Evolutionary conservation across 2,113 vertebrate genomes (phyloP).

Genomic region (Pomatorhinus ruficollis): DNA sequence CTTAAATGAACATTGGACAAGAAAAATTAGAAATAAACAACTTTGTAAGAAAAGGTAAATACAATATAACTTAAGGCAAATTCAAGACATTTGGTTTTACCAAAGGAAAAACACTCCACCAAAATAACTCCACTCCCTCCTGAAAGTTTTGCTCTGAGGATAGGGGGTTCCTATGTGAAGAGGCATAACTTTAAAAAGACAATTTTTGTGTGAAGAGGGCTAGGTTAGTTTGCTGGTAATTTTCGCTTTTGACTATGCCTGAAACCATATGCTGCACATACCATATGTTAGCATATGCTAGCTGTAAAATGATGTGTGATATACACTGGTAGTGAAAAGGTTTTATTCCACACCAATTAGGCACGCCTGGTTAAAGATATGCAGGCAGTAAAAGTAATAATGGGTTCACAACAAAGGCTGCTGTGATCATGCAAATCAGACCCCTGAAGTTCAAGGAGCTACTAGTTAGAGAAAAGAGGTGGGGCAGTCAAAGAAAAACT

Average conservation of each 20-base stretch:
- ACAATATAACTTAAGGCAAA: neutral
- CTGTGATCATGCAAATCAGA: neutral
- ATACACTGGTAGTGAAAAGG: neutral
- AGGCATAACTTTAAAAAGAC: neutral
- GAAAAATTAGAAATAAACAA: neutral
- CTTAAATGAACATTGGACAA: neutral
- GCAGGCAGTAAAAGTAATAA: neutral
- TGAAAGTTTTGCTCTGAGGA: neutral
- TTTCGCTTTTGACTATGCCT: neutral
- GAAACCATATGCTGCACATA: neutral
- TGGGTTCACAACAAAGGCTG: neutral
- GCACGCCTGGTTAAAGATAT: neutral
- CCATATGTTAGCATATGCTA: neutral
- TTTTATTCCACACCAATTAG: neutral
- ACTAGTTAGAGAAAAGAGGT: neutral
- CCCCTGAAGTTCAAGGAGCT: neutral
- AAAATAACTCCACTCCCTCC: neutral
- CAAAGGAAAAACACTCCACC: neutral
- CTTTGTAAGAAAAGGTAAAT: neutral
- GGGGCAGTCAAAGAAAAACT: neutral
- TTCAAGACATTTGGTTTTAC: fast-evolving
- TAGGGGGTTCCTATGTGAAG: neutral
- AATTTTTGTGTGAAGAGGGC: neutral
- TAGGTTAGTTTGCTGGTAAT: neutral
- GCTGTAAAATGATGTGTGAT: neutral